Evolutionary conservation across 2,113 vertebrate species (phyloP).

Genomic region (Hassar affinis): DNA sequence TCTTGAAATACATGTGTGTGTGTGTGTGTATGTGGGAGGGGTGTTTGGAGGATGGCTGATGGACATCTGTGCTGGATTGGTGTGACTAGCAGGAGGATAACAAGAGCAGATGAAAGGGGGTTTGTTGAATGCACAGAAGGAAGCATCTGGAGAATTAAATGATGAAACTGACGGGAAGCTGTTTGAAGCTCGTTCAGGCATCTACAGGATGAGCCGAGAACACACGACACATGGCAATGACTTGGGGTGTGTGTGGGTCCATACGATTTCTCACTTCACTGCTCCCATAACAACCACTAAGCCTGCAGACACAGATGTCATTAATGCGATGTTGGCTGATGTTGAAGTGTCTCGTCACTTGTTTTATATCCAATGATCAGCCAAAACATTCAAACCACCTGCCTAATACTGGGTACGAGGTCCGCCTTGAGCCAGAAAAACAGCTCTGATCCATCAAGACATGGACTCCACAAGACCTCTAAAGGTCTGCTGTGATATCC

Average conservation of each 20-base stretch:
- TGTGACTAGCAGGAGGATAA: conserved; percentile 14
- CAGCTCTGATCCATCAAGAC: too few relatives aligned
- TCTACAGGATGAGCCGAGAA: background rate
- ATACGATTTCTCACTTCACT: background rate
- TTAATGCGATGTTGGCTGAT: too few relatives aligned
- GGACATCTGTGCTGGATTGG: conserved; percentile 20
- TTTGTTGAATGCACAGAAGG: background rate
- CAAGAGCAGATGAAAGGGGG: conserved; percentile 43
- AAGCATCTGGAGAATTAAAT: background rate
- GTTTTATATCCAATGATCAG: too few relatives aligned
- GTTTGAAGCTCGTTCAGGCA: background rate
- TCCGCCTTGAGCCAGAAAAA: too few relatives aligned
- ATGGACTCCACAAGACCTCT: too few relatives aligned
- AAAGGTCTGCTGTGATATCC: too few relatives aligned
- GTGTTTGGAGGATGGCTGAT: background rate
- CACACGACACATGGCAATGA: background rate
- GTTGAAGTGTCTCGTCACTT: too few relatives aligned
- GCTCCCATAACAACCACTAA: too few relatives aligned
- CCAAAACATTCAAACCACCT: too few relatives aligned
- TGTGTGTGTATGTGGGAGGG: background rate
- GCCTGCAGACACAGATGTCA: too few relatives aligned
- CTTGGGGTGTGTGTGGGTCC: too few relatives aligned
- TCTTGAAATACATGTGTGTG: background rate
- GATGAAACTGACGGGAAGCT: conserved; percentile 7
- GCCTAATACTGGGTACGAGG: too few relatives aligned